phyloP scores from a whole-genome alignment of 2,797 vertebrate species.

The Florisuga fusca region DNA sequence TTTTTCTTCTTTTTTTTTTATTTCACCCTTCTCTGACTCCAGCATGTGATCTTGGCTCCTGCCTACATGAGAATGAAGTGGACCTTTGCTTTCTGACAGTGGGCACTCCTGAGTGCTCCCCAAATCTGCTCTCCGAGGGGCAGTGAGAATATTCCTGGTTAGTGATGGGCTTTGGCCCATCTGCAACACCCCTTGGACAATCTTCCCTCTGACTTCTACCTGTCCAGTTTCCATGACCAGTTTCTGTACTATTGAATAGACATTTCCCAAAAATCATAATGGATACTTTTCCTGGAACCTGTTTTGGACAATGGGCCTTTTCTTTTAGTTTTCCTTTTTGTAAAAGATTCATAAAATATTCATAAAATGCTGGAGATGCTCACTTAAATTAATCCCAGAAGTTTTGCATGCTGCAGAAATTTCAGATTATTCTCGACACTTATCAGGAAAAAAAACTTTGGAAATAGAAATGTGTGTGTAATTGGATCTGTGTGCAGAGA shows the following conservation, averaged over 20 bases:
- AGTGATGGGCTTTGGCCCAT: background rate
- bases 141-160: background rate
- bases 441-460: constrained; percentile 19
- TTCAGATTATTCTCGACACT: constrained; percentile 26
- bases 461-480: constrained; percentile 2
- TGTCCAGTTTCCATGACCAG: constrained; percentile 10
- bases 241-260: background rate
- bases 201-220: background rate
- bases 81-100: background rate
- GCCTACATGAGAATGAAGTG: background rate
- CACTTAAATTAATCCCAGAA: constrained; percentile 10
- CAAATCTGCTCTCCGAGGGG: background rate
- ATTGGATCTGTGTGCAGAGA: background rate
- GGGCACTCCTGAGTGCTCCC: background rate
- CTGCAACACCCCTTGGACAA: background rate
- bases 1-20: background rate
- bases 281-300: background rate
- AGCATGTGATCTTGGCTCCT: background rate
- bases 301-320: background rate
- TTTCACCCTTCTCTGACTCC: background rate
- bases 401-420: background rate
- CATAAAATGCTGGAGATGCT: background rate
- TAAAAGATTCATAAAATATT: background rate
- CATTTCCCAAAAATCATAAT: background rate
- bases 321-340: background rate